Conservation (phyloP, 64 coral and sea anemone species). For the Montipora efflorescens region DNA sequence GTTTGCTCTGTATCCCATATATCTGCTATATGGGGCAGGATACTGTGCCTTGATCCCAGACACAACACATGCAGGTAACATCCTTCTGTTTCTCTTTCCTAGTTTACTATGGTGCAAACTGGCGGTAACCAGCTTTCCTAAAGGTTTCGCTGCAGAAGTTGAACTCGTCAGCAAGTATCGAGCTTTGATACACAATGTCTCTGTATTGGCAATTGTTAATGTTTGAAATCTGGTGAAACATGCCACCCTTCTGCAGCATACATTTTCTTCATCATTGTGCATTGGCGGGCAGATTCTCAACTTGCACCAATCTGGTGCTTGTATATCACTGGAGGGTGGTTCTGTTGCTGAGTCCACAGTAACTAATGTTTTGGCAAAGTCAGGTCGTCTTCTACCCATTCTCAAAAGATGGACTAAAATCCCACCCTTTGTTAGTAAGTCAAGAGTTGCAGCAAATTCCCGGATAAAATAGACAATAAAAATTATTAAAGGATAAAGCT, state of each 20-base stretch:
- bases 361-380: constrained; percentile 48
- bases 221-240: constrained; percentile 26
- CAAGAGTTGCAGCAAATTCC: neutral
- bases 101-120: constrained; percentile 39
- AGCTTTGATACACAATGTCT: constrained; percentile 34
- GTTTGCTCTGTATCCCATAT: no score
- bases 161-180: constrained; percentile 32
- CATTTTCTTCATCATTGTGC: constrained; percentile 24
- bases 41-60: no score
- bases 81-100: constrained; percentile 46
- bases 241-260: constrained; percentile 30
- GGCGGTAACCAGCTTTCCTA: constrained; percentile 43
- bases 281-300: constrained; percentile 21
- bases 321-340: neutral
- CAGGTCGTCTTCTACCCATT: constrained; percentile 44
- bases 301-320: constrained; percentile 21
- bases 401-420: constrained; percentile 29
- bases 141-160: constrained; percentile 33
- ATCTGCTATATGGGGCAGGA: no score
- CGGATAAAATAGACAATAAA: neutral
- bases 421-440: neutral
- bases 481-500: no score
- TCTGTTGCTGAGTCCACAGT: neutral
- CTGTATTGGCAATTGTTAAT: constrained; percentile 37
- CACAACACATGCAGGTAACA: constrained; percentile 46